A percentile compares a stretch with the other conserved stretches of the same genome.
These are phyloP conservation scores for Pseudomyrmex concolor DNA, from an alignment of 1,140 invertebrate species.

Conservation along the genomic window DNA sequence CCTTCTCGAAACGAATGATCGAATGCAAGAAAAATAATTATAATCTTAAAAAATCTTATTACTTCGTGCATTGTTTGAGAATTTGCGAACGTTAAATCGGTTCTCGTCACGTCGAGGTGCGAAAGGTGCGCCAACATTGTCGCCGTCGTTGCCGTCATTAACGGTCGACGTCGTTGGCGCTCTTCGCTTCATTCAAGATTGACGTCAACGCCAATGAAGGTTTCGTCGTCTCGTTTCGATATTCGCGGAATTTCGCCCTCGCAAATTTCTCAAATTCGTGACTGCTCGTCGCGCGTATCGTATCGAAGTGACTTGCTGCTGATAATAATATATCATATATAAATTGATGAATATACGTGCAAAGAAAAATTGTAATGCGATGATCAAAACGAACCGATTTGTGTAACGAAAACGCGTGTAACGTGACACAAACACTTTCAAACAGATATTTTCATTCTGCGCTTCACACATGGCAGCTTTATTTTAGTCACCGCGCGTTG, in stretches of 20 bases:
- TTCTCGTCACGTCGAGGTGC: slow-evolving; percentile 22
- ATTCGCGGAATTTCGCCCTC: slow-evolving; percentile 45
- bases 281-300: slow-evolving; percentile 6
- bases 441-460: too few relatives aligned
- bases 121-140: slow-evolving; percentile 28
- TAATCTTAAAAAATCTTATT: too few relatives aligned
- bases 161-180: slow-evolving; percentile 33
- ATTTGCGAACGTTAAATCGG: slow-evolving; percentile 56
- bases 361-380: too few relatives aligned
- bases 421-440: too few relatives aligned
- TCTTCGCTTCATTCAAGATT: slow-evolving; percentile 40
- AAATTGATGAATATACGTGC: too few relatives aligned
- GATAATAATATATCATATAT: background rate
- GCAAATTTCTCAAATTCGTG: slow-evolving; percentile 53
- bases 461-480: too few relatives aligned
- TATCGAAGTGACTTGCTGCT: slow-evolving; percentile 2
- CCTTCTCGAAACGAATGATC: too few relatives aligned
- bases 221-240: slow-evolving; percentile 22
- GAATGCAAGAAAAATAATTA: too few relatives aligned
- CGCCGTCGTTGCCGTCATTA: background rate
- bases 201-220: slow-evolving; percentile 31
- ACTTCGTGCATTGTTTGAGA: slow-evolving; percentile 49
- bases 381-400: too few relatives aligned
- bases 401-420: too few relatives aligned
- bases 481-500: too few relatives aligned